A percentile compares a stretch with the other conserved stretches of the same genome.
Evolutionary conservation across 2,113 vertebrate genomes (phyloP).

Genomic region (Pycnonotus jocosus): DNA sequence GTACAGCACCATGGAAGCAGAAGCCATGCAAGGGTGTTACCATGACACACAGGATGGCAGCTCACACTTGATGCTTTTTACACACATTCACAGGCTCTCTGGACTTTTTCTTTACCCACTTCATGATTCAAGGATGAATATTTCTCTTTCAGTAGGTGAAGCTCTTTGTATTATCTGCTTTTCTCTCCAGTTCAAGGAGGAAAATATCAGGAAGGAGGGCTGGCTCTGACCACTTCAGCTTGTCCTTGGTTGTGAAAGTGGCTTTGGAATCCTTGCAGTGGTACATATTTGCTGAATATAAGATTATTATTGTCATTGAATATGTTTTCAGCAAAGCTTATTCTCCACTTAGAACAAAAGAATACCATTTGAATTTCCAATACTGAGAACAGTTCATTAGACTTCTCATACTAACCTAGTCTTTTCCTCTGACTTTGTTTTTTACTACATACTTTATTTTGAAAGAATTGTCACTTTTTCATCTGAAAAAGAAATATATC

Average conservation of each 20-base stretch:
- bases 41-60: not conserved
- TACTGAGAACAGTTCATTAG: not conserved
- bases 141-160: not conserved
- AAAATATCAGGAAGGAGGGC: not conserved
- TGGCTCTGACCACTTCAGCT: not conserved
- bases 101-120: not conserved
- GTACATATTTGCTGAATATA: not conserved
- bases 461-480: not conserved
- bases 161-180: not conserved
- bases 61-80: not conserved
- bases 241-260: not conserved
- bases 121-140: not conserved
- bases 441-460: not conserved
- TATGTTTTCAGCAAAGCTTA: not conserved
- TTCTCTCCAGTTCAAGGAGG: not conserved
- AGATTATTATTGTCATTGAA: fast-evolving
- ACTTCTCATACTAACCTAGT: not conserved
- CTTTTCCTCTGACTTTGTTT: not conserved
- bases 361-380: not conserved
- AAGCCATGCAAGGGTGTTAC: not conserved
- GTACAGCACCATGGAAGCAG: not conserved
- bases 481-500: not conserved
- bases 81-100: not conserved
- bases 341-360: not conserved
- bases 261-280: not conserved